These are phyloP conservation scores for Motacilla tschutschensis DNA, from an alignment of 2,113 vertebrate species.

Conservation along the genomic window DNA sequence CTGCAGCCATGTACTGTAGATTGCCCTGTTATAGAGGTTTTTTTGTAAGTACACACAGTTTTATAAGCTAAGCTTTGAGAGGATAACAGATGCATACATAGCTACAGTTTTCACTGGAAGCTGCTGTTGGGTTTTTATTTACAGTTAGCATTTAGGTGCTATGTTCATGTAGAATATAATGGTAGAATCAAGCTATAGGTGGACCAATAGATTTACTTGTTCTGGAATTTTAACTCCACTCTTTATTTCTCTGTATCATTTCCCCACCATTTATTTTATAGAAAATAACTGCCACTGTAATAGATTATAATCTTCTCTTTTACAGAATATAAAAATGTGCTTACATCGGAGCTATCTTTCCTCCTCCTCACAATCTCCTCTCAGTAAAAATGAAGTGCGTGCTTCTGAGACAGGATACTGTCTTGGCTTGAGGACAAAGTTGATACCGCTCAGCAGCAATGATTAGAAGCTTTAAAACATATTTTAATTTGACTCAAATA, in stretches of 20 bases:
- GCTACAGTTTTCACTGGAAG: background rate
- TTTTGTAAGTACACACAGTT: background rate
- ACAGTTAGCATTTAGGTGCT: background rate
- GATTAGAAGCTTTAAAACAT: slow-evolving; percentile 32
- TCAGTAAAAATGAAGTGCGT: background rate
- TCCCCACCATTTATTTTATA: background rate
- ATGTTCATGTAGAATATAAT: background rate
- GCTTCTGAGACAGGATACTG: background rate
- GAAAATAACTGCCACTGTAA: background rate
- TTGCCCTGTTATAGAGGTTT: background rate
- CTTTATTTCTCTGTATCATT: background rate
- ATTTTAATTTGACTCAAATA: slow-evolving; percentile 26
- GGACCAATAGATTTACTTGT: background rate
- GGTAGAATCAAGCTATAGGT: background rate
- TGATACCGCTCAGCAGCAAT: background rate
- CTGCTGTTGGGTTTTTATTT: background rate
- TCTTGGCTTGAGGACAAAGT: slow-evolving; percentile 28
- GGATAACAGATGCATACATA: background rate
- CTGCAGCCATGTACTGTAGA: background rate
- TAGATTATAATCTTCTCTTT: background rate
- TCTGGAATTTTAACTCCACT: background rate
- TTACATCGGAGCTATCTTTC: background rate
- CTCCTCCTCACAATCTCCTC: background rate
- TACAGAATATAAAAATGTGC: background rate
- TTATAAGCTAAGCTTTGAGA: background rate